phyloP scores from a whole-genome alignment of 2,797 vertebrate species.

The Leucoraja ocellata region DNA sequence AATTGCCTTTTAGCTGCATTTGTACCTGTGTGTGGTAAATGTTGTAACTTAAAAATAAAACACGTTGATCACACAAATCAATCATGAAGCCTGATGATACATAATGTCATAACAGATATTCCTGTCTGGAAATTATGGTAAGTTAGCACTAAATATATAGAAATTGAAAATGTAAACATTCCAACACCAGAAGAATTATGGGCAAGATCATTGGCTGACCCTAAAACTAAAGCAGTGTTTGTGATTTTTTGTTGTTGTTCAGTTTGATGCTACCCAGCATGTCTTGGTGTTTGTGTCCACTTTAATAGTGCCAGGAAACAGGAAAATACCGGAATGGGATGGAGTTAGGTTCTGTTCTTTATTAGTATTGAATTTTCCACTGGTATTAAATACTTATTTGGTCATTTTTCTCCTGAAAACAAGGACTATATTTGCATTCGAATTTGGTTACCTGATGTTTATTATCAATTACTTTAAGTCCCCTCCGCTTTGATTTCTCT shows the following conservation, averaged over 20 bases:
- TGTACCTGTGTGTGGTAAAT: slow-evolving; percentile 31
- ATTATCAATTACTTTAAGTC: not conserved
- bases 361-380: not conserved
- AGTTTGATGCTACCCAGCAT: not conserved
- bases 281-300: not conserved
- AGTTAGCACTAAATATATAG: not conserved
- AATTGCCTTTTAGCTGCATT: not conserved
- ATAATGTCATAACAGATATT: not conserved
- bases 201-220: not conserved
- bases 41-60: slow-evolving; percentile 37
- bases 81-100: slow-evolving; percentile 13
- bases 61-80: not conserved
- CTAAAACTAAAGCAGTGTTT: not conserved
- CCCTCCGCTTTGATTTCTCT: too few species aligned
- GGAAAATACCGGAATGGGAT: not conserved
- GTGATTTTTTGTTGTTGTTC: not conserved
- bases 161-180: not conserved
- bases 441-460: not conserved
- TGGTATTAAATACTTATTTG: not conserved
- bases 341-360: not conserved
- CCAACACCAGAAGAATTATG: not conserved
- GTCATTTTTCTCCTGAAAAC: not conserved
- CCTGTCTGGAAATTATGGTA: slow-evolving; percentile 25
- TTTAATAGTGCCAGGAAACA: not conserved
- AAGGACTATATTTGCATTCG: not conserved